Evolutionary conservation across 2,113 vertebrate genomes (phyloP), one percentile per base, ranked within the genome.

Genomic region (Benitochromis conjunctus): DNA sequence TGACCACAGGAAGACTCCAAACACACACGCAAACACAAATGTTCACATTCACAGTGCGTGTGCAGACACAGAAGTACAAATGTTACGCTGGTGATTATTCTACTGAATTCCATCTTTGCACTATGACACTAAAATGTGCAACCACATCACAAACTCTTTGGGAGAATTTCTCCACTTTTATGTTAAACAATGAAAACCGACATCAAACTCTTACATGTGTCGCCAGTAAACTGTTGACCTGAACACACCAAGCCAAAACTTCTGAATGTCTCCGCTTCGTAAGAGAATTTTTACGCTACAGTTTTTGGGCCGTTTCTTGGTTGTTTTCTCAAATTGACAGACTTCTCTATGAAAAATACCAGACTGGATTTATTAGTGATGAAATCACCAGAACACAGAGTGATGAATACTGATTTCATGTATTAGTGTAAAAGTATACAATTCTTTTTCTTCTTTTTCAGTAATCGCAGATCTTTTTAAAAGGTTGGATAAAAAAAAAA

Each of bases 1-100:
- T 54, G 64, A 89, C 79, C 80, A 83, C 90, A 88, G 19, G n/a
- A 74, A 82, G 41, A 53, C 41, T 48, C 64, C 46, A 85, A 31
- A 87, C 21, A 64, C 31, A 78, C 24, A 31, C 34, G 38, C 46
- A 77, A 51, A 69, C 7, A 24, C n/a, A 58, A 31, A 76, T 10
- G 1, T 19, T 19, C 31, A 7, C 26, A 16, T 54, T 19, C 48
- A 58, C 21, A 41, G 60, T 29, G 48, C 6, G 10, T 51, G 24
- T 31, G 29, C 71, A 76, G 9, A 31, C 43, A 36, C 80, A 54
- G 12, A 48, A 21, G 36, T 9, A 29, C 31, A 82, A 74, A 82
- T 21, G 9, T 21, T 46, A 41, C 60, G 26, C 78, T 62, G 74
- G 41, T 60, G 84, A 62, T 24, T 21, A 5, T 46, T 77, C 80